phyloP scores from a whole-genome alignment of 2,113 vertebrate species.

The Acrocephalus kingi region DNA sequence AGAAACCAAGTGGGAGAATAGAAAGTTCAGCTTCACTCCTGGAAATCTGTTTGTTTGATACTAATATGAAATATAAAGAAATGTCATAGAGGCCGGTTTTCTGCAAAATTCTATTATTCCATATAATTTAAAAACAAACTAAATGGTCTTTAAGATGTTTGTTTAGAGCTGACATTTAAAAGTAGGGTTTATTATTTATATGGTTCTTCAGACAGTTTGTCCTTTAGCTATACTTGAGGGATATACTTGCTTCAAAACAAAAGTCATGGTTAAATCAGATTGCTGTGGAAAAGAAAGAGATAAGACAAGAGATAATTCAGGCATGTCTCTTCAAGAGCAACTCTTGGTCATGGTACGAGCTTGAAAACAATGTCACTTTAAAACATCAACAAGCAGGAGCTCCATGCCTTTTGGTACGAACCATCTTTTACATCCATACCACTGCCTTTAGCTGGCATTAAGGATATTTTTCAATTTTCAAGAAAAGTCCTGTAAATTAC shows the following conservation, averaged over 20 bases:
- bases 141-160: neutral
- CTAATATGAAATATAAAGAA: slow-evolving; percentile 11
- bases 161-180: slow-evolving; percentile 46
- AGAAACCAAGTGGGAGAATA: neutral
- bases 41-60: neutral
- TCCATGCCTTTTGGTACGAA: neutral
- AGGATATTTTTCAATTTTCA: neutral
- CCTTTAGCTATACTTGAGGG: slow-evolving; percentile 5
- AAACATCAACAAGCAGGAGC: neutral
- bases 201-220: slow-evolving; percentile 8
- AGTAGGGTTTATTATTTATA: slow-evolving; percentile 30
- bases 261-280: neutral
- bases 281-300: neutral
- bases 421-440: neutral
- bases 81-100: neutral
- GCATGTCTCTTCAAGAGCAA: neutral
- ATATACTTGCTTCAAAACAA: neutral
- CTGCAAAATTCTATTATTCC: slow-evolving; percentile 5
- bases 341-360: neutral
- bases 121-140: neutral
- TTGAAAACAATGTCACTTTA: neutral
- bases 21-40: neutral
- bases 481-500: neutral
- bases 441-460: neutral
- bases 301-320: neutral